A percentile compares a stretch with the other conserved stretches of the same genome.
phyloP scores from a whole-genome alignment of 2,888 invertebrate species.

The Bugulina stolonifera region DNA sequence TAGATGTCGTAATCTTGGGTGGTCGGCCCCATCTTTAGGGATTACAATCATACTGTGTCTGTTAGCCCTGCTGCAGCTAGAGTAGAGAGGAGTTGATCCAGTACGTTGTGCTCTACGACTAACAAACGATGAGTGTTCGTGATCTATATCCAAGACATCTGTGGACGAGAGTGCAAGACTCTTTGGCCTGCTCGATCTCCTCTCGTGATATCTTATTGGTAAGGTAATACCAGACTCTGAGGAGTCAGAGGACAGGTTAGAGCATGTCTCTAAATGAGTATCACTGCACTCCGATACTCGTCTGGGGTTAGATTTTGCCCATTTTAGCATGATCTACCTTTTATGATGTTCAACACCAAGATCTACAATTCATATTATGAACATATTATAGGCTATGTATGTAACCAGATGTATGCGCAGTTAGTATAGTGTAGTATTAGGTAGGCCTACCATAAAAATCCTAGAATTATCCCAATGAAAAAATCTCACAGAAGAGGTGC shows the following conservation, averaged over 20 bases:
- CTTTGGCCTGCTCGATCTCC: neutral
- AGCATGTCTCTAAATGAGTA: constrained; percentile 14
- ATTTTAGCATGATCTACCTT: constrained; percentile 22
- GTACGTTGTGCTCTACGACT: neutral
- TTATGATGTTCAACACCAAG: no score
- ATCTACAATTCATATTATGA: no score
- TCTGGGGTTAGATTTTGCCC: constrained; percentile 5
- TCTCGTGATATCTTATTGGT: constrained; percentile 15
- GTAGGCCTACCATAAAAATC: no score
- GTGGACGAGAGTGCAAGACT: constrained; percentile 12
- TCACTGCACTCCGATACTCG: constrained; percentile 16
- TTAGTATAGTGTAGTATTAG: no score
- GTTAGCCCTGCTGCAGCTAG: constrained; percentile 5
- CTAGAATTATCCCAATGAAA: no score
- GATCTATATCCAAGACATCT: constrained; percentile 9
- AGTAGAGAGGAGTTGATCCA: neutral
- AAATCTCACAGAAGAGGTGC: no score
- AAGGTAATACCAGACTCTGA: constrained; percentile 13
- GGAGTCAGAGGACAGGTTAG: constrained; percentile 18
- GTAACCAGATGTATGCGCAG: no score
- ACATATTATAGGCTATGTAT: no score
- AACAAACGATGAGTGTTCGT: neutral
- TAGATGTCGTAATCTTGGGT: neutral
- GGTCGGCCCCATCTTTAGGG: neutral
- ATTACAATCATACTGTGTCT: constrained; percentile 22